Base-by-base conservation (phyloP, 2,888 invertebrate genomes). In the Isotomurus palustris region DNA sequence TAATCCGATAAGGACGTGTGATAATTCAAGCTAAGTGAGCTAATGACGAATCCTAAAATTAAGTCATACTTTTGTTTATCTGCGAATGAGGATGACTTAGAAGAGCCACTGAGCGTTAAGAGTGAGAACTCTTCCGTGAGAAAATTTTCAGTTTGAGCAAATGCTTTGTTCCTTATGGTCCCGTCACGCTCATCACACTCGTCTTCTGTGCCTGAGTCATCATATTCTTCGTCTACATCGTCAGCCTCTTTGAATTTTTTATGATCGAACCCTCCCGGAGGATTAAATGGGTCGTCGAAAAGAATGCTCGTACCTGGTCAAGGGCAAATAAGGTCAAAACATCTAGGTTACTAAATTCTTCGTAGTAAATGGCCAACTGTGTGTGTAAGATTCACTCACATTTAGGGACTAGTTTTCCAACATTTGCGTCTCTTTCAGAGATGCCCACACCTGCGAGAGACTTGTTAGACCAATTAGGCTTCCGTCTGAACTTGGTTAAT, bases 221-320 rank as follows among this genome's bases (percentile, higher is more conserved):
- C 29, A 36, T 48, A 12, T n/a, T 50, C 53, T 5, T 50, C 52
- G 12, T 40, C 32, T 6, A 47, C 41, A n/a, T 49, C 56, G 24
- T 56, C 49, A n/a, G n/a, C n/a, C n/a, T n/a, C 5, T 40, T n/a
- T 5, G 3, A 12, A 41, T 50, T 54, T 47, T 57, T 1, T 38
- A 17, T 4, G 48, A 40, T 44, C 1, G 19, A 14, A 2, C 44
- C 27, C 28, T 10, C 56, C 64, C 4, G 70, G 70, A 0, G 63
- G 67, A 14, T 67, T 68, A 52, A 70, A 70, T 2, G 70, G 70
- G 24, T 70, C 70, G 40, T 70, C 68, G 43, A 70, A 70, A 22
- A 70, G 41, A 28, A 70, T 59, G 45, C 62, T 68, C 8, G 68
- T 62, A 36, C 62, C 58, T 65, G 35, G 17, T 4, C 17, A 40